Conservation (phyloP, 2,113 vertebrate species). For the Turdus rufiventris region DNA sequence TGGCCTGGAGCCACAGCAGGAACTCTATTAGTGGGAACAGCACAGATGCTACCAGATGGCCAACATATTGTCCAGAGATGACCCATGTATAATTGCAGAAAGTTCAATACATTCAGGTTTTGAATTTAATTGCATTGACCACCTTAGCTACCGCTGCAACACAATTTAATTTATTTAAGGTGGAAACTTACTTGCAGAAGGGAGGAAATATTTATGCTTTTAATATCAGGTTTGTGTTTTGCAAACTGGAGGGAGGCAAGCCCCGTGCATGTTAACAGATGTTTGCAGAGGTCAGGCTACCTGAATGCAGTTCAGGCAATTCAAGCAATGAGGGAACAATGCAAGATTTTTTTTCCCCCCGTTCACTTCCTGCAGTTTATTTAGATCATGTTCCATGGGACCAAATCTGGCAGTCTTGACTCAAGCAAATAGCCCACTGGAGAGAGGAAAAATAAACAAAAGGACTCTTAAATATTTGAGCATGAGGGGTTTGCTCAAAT, state of each 20-base stretch:
- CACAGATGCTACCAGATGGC: constrained; percentile 97
- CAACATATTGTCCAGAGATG: constrained; percentile 95
- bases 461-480: constrained; percentile 50
- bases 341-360: background rate
- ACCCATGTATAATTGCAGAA: constrained; percentile 92
- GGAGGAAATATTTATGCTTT: constrained; percentile 41
- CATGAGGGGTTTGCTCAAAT: constrained; percentile 13
- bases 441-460: constrained; percentile 53
- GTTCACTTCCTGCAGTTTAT: constrained; percentile 47
- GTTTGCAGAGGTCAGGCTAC: constrained; percentile 61
- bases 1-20: constrained; percentile 84
- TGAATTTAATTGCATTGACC: constrained; percentile 87
- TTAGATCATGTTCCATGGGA: constrained; percentile 58
- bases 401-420: constrained; percentile 55
- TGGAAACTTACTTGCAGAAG: constrained; percentile 68
- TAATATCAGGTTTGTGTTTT: background rate
- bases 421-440: constrained; percentile 42
- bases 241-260: background rate
- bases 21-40: constrained; percentile 87
- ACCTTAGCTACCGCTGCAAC: constrained; percentile 79
- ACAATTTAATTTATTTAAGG: constrained; percentile 81
- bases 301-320: constrained; percentile 56
- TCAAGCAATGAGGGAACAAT: constrained; percentile 43
- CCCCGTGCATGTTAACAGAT: constrained; percentile 30
- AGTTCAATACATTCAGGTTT: constrained; percentile 91